phyloP scores from a whole-genome alignment of 2,113 vertebrate species.

The Charadrius vociferus region DNA sequence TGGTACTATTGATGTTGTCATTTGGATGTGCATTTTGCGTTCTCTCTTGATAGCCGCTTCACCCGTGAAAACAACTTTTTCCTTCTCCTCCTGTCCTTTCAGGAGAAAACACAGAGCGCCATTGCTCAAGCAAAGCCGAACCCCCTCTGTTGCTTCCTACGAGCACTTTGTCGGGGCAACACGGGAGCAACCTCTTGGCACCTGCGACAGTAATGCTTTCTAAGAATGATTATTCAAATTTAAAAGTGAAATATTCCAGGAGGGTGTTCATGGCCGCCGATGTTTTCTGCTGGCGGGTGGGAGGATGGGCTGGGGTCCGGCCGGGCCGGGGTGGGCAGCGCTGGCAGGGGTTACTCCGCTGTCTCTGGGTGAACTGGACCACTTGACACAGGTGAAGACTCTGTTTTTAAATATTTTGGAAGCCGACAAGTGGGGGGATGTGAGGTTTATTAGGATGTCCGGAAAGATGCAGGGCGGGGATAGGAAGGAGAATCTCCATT shows the following conservation, averaged over 20 bases:
- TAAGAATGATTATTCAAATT: neutral
- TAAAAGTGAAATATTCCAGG: neutral
- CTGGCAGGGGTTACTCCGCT: neutral
- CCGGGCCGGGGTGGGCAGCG: too few relatives aligned
- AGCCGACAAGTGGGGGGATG: neutral
- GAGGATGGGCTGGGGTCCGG: neutral
- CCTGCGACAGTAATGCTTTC: neutral
- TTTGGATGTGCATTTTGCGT: neutral
- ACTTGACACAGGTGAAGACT: neutral
- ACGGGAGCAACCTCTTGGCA: neutral
- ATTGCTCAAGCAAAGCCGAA: neutral
- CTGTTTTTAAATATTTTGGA: neutral
- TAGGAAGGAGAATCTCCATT: neutral
- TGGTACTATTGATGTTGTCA: neutral
- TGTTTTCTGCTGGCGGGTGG: neutral
- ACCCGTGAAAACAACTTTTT: neutral
- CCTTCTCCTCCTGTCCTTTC: neutral
- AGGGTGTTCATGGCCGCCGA: neutral
- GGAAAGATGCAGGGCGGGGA: rapidly evolving
- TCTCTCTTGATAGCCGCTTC: neutral
- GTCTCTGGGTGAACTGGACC: too few relatives aligned
- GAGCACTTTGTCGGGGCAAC: neutral
- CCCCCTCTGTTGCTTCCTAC: neutral
- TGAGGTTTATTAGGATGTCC: neutral
- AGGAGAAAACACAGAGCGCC: neutral